Evolutionary conservation across 2,113 vertebrate species (phyloP), one percentile per base, ranked within the genome.

Genomic region (Oryzias melastigma): DNA sequence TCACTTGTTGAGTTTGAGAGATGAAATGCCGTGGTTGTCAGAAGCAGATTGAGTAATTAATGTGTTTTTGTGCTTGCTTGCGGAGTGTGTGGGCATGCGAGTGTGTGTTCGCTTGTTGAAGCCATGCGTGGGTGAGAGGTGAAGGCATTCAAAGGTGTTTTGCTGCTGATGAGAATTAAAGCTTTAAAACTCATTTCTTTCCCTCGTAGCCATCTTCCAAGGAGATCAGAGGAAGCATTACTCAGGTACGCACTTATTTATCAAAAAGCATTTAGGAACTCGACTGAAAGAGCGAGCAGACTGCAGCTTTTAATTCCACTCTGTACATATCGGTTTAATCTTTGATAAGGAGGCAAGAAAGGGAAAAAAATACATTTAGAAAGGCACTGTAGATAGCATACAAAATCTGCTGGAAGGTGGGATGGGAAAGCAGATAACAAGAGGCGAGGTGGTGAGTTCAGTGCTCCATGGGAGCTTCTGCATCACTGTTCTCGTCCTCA

Each of bases 401-500:
- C 8, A 2, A 22, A 19, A 64, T 66, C 16, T 50, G 62, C 10
- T 55, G 24, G 40, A 10, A 60, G 40, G 14, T 7, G 60, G 48
- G 35, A 78, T 22, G 40, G 45, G 1, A 24, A 40, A 20, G 53
- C 35, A 24, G 47, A 14, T 54, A 68, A 62, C 65, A 35, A 60
- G 7, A 49, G 65, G 25, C 4, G 20, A 35, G 12, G 41, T 46
- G 65, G 42, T 27, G 47, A 10, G 24, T 59, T 91, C 79, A 93
- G 51, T 91, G 85, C 66, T 93, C 91, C 93, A 92, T 94, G 44
- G 88, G 65, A 53, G 86, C 82, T 0, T 84, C 85, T 1, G 73
- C 71, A n/a, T 65, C 68, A 0, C 78, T 85, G 1, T 80, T 86
- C 1, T 80, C 86, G 20, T 89, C 87, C 10, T 89, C 85, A 7